These are phyloP conservation scores for Toxotes jaculatrix DNA, from an alignment of 2,113 vertebrate species.

Conservation along the genomic window DNA sequence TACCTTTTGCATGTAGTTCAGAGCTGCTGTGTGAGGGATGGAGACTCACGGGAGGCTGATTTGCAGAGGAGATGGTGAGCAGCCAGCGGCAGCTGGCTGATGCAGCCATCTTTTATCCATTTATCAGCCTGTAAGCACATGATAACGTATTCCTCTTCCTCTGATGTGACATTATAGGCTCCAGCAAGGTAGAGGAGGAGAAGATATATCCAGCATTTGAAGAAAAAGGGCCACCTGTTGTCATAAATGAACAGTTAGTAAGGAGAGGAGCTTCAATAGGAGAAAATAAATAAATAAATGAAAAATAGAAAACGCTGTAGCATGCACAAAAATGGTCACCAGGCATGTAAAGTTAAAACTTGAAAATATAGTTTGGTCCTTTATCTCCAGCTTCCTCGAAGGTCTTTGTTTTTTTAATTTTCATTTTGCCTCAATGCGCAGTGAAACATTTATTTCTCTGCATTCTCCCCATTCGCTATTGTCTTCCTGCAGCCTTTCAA, in stretches of 20 bases:
- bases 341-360: neutral
- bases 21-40: neutral
- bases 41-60: neutral
- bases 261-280: neutral
- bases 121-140: slow-evolving; percentile 19
- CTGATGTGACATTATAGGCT: slow-evolving; percentile 15
- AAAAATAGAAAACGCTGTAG: neutral
- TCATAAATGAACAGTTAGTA: neutral
- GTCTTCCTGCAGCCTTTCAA: slow-evolving; percentile 66
- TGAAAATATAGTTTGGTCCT: neutral
- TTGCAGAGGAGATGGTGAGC: neutral
- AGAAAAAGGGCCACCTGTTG: neutral
- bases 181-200: neutral
- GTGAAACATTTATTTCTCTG: slow-evolving; percentile 46
- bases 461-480: slow-evolving; percentile 27
- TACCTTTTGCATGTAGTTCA: slow-evolving; percentile 12
- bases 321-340: neutral
- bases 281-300: neutral
- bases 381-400: slow-evolving; percentile 12
- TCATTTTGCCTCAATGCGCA: slow-evolving; percentile 22
- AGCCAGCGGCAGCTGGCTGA: slow-evolving; percentile 3
- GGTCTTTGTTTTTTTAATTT: slow-evolving; percentile 47
- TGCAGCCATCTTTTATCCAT: slow-evolving; percentile 30
- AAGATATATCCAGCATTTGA: neutral
- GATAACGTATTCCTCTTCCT: slow-evolving; percentile 5